phyloP scores from a whole-genome alignment of 1,140 invertebrate species.

The Diachasma alloeum region DNA sequence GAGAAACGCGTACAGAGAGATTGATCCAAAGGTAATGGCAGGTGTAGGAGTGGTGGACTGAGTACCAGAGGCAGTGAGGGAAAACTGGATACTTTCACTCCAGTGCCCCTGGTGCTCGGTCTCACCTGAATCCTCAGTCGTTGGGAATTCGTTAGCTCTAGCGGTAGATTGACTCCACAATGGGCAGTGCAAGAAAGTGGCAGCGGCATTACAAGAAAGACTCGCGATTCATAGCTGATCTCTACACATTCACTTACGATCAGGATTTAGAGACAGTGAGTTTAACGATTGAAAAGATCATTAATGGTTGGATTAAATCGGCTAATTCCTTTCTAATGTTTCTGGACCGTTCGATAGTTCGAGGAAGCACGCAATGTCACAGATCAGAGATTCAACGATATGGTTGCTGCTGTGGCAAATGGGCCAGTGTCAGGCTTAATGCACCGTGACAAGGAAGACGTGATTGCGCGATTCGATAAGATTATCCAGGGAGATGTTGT shows the following conservation, averaged over 20 bases:
- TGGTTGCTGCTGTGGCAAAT: conserved; percentile 41
- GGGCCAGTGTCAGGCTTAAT: conserved; percentile 47
- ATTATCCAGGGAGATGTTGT: conserved; percentile 49
- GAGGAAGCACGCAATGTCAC: neutral
- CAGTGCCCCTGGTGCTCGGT: neutral
- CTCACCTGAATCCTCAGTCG: neutral
- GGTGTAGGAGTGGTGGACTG: neutral
- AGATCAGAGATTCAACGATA: conserved; percentile 52
- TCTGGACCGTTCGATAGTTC: neutral
- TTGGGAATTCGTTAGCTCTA: neutral
- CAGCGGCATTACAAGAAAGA: conserved; percentile 84
- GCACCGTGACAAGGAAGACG: conserved; percentile 52
- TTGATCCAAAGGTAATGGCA: neutral
- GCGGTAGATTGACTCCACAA: conserved; percentile 19
- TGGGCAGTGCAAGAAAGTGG: conserved; percentile 57
- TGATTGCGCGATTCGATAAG: conserved; percentile 54
- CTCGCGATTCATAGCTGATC: conserved; percentile 80
- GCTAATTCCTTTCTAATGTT: neutral
- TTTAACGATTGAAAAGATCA: conserved; percentile 11
- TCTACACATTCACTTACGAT: conserved; percentile 86
- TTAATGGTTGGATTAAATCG: too few relatives aligned
- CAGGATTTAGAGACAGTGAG: conserved; percentile 68
- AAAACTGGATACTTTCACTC: conserved; percentile 37
- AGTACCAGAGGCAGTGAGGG: neutral
- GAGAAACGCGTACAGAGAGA: neutral